Evolutionary conservation across 2,113 vertebrate species (phyloP), one percentile per base, ranked within the genome.

Genomic region (Bothrops jararaca): DNA sequence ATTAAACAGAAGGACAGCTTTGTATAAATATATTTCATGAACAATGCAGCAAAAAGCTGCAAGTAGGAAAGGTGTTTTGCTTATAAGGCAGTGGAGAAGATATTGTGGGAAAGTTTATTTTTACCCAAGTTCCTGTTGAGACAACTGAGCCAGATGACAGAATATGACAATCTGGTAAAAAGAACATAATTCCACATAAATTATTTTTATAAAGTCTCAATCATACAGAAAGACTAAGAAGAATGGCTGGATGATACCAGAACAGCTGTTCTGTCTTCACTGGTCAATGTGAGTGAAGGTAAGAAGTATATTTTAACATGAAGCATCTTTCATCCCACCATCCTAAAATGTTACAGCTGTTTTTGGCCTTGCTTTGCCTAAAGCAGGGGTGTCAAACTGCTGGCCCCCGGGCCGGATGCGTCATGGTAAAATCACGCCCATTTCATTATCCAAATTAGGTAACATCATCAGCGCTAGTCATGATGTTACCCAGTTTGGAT

Each of bases 101-200:
- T 13, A 45, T 9, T 89, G 60, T 91, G 86, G 92, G 90, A 91
- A 85, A 88, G 53, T 89, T 89, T 89, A n/a, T 87, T 85, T 22
- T 57, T 57, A 85, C 64, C 90, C 53, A 91, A 89, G 50, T 58
- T 91, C 56, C 60, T 91, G 90, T 80, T 15, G 10, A 89, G 64
- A 80, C 34, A 93, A 88, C 39, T 23, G 42, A 57, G 22, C 90
- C 42, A 80, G 42, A 86, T 91, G 60, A 80, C 52, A 86, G 42
- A 85, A 89, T 39, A 80, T 29, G 86, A 48, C 50, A 64, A 89
- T 89, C 52, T 92, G 60, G 87, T 87, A 48, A 89, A 58, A n/a
- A 86, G 48, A 6, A 23, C 9, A 80, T 58, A 86, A 91, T 86
- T 91, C 80, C 90, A 91, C 39, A 88, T 26, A 26, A 24, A 29